Evolutionary conservation across 2,797 vertebrate genomes (phyloP), one percentile per base, ranked within the genome.

Genomic region (Sparus aurata): DNA sequence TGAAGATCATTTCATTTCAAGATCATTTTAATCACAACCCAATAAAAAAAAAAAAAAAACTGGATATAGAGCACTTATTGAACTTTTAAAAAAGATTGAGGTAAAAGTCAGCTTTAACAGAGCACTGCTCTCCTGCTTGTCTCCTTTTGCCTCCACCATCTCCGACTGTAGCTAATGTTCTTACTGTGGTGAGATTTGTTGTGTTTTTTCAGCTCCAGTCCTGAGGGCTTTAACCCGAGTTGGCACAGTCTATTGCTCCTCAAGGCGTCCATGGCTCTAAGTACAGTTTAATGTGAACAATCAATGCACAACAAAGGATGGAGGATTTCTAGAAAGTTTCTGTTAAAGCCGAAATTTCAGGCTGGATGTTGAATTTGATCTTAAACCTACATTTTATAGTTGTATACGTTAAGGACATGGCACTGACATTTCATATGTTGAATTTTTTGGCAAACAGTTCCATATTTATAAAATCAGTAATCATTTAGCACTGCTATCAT

Each of bases 181-280:
- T 79, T 50, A 52, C 66, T 63, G 34, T 23, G n/a, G 43, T 75
- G 57, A 45, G 72, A 79, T 78, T 75, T 64, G 69, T 72, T 57
- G 55, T 25, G 25, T n/a, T 71, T 77, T 30, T 71, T 75, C 59
- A 61, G 13, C 49, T 79, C 7, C 62, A n/a, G 46, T 77, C 54
- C 72, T 2, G 7, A 59, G 34, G 70, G 68, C 52, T 82, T 80
- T 63, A 69, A 80, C 64, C 71, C 50, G 22, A 66, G 43, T 25
- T 50, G 50, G 10, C 55, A 23, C 57, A 67, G 71, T 71, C 71
- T 57, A 66, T 17, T 45, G 71, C 27, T 75, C 30, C 10, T 71
- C 67, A 54, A 69, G 67, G 78, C 52, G 68, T 72, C 53, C 22
- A 22, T 1, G 23, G 53, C 25, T 74, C 18, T 45, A 2, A 68